Evolutionary conservation across 2,113 vertebrate genomes (phyloP), one percentile per base, ranked within the genome.

Genomic region (Bostrychus sinensis): DNA sequence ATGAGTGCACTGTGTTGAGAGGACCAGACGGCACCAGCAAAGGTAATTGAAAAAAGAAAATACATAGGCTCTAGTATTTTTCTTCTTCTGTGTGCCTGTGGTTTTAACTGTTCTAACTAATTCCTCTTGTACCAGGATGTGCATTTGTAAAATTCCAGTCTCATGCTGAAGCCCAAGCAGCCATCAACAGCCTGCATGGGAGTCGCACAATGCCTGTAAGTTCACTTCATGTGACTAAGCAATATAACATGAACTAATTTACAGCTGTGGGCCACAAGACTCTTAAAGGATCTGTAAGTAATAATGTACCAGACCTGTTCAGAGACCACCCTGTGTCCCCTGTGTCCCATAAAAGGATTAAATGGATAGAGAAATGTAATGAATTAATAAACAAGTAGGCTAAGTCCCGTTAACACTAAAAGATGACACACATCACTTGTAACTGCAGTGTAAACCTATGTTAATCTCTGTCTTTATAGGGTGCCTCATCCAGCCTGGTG

Each of bases 81-180:
- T 16, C 8, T 53, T 11, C 17, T 65, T 36, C 7, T 8, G 3
- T 41, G n/a, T 26, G 25, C 16, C 19, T 17, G 30, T 17, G 34
- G 22, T 62, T 66, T 30, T 8, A 17, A 62, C 2, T 73, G 17
- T 13, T 62, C 23, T 63, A 46, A 23, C 41, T 32, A 32, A 38
- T 43, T 1, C 54, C 7, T 65, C 38, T 66, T 38, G 7, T 80
- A 74, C n/a, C 66, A 96, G 95, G 95, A 37, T 96, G 95, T 0
- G 95, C 95, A 56, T 96, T 96, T 70, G 95, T 96, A 59, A 96
- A 96, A 85, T 96, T 94, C 86, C 94, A 96, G 89, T 93, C 93
- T 61, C 95, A 96, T 0, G 89, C 93, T 0, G 95, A 96, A 89
- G 95, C 95, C 28, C 95, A 96, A 82, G 94, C 95, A 0, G 95